Conservation (phyloP, 2,888 invertebrate species). For the Polyommatus iphigenia region DNA sequence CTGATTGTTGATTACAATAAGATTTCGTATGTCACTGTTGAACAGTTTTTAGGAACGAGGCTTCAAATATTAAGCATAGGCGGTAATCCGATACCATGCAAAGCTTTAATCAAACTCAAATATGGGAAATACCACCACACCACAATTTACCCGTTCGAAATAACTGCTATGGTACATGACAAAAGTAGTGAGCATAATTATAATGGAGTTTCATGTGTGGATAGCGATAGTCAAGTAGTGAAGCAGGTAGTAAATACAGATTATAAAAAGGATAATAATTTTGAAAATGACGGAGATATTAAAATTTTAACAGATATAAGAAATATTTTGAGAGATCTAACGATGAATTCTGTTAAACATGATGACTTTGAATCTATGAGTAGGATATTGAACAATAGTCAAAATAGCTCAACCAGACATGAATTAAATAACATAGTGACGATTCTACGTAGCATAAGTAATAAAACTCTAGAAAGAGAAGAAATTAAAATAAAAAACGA, state of each 20-base stretch:
- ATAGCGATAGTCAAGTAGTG: not conserved
- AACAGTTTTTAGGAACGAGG: conserved; percentile 51
- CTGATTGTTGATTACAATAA: conserved; percentile 60
- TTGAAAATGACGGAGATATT: conserved; percentile 22
- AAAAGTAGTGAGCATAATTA: conserved; percentile 49
- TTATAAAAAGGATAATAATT: not conserved
- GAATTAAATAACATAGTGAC: not conserved
- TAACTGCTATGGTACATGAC: conserved; percentile 50
- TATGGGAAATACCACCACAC: no score
- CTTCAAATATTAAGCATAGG: conserved; percentile 59
- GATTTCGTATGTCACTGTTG: conserved; percentile 49
- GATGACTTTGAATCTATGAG: not conserved
- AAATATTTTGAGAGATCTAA: conserved; percentile 41
- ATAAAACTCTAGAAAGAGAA: not conserved
- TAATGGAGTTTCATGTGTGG: conserved; percentile 49
- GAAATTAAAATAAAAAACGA: not conserved
- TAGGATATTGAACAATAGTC: not conserved
- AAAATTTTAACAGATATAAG: conserved; percentile 44
- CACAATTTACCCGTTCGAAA: conserved; percentile 41
- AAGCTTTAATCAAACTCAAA: conserved; percentile 50
- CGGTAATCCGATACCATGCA: conserved; percentile 61
- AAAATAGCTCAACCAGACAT: not conserved
- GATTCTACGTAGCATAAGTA: not conserved
- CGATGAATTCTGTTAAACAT: not conserved
- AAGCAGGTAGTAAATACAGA: no score